Evolutionary conservation across 2,113 vertebrate species (phyloP), one percentile per base, ranked within the genome.

Genomic region (Etheostoma spectabile): DNA sequence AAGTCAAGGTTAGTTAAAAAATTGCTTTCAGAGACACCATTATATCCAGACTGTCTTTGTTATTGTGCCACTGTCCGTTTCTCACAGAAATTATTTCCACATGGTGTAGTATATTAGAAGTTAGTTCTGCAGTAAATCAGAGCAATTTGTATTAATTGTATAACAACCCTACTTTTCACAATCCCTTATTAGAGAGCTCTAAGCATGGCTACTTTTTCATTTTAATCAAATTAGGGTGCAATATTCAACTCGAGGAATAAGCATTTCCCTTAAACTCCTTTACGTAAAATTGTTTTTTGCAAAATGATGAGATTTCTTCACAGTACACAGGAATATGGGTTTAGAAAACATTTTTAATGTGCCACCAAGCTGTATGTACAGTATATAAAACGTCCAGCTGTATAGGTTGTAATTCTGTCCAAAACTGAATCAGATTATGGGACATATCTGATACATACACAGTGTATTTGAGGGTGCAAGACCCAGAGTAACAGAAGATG

Each of bases 361-460:
- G 13, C 3, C 2, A 0, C 30, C 33, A 0, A 62, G 63, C 11
- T 1, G 15, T 62, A 14, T 38, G 62, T 19, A n/a, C n/a, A n/a
- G n/a, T n/a, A 46, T 60, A 49, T 35, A 42, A 57, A 63, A 8
- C 10, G 24, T 66, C 49, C 6, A 19, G 24, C 15, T 14, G 16
- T 35, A 4, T 1, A 55, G 12, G 11, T 6, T 48, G 8, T 33
- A 38, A 53, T 22, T 64, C 18, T 51, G 48, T 24, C 2, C 52
- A 51, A 66, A 21, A 70, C 18, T 48, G 60, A 74, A 74, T 74
- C 19, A 24, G 52, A 52, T 66, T 22, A 35, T 5, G 21, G 8
- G 24, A 80, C 35, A 65, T 6, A 22, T 16, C 77, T 71, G 80
- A 76, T 48, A 71, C 48, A 46, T 5, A 55, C n/a, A 60, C 53